Conservation (phyloP, 1,140 invertebrate species). For the Rhynchophorus ferrugineus region DNA sequence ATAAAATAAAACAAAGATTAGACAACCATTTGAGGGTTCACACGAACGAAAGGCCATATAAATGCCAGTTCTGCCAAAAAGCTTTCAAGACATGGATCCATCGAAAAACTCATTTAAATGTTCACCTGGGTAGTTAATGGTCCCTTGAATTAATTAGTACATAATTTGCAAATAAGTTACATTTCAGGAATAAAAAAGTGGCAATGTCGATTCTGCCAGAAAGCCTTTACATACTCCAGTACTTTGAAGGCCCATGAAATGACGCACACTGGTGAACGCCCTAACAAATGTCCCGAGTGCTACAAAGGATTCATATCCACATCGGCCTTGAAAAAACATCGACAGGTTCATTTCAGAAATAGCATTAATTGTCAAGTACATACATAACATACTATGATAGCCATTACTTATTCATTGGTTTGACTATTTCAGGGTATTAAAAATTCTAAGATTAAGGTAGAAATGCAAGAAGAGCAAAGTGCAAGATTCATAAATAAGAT, state of each 20-base stretch:
- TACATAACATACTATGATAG: too few species aligned
- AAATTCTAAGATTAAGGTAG: too few species aligned
- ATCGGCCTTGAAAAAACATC: slow-evolving; percentile 27
- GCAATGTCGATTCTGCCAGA: slow-evolving; percentile 51
- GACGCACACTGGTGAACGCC: slow-evolving; percentile 54
- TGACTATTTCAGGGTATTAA: too few species aligned
- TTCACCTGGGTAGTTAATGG: slow-evolving; percentile 65
- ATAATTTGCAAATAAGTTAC: too few species aligned
- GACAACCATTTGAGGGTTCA: slow-evolving; percentile 28
- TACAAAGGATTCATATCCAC: slow-evolving; percentile 33
- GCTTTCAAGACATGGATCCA: slow-evolving; percentile 71
- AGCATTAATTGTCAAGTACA: too few species aligned
- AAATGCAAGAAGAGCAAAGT: too few species aligned
- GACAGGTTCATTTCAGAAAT: slow-evolving; percentile 9
- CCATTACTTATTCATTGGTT: too few species aligned
- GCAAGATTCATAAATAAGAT: too few species aligned
- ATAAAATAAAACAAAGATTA: slow-evolving; percentile 32
- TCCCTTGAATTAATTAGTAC: slow-evolving; percentile 61
- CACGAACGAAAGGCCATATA: slow-evolving; percentile 30
- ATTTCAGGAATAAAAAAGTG: slow-evolving; percentile 51
- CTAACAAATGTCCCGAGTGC: slow-evolving; percentile 51
- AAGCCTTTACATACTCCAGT: slow-evolving; percentile 47
- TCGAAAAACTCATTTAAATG: slow-evolving; percentile 67
- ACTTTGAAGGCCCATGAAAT: slow-evolving; percentile 68
- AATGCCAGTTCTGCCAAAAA: slow-evolving; percentile 37